Evolutionary conservation across 2,888 invertebrate genomes (phyloP), one percentile per base, ranked within the genome.

Genomic region (Tiphia femorata): DNA sequence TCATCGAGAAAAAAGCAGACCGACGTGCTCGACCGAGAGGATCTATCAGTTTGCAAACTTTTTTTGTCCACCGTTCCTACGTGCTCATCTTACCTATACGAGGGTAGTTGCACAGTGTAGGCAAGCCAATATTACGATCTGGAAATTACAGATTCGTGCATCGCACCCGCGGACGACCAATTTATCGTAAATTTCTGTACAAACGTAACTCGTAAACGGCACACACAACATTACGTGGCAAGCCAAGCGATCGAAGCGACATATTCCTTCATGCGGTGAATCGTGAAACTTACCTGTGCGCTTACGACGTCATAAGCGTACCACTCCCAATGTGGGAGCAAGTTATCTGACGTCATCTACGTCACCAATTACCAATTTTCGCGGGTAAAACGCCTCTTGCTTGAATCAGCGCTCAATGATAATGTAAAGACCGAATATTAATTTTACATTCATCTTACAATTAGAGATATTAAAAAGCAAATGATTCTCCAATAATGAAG

Each of bases 171-270:
- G 60, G 66, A 68, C 29, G 52, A 52, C 53, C 57, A 62, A 75
- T 72, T 75, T 72, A 68, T 64, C 53, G 64, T 66, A 56, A 71
- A 76, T 70, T 73, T 61, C 72, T 51, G 63, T 54, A 60, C 58
- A 67, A 65, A 72, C 51, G 72, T 63, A 71, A 71, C 72, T 76
- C 64, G 67, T 70, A 71, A 73, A 79, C 79, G 72, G 73, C 77
- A 80, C 73, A 75, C 74, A 78, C 76, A 78, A 80, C 80, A 80
- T 81, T 81, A 81, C 81, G 81, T 81, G 81, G 81, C 81, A 78
- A 73, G 64, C 64, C 59, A 52, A 35, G 56, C 73, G 77, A 77
- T 58, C 38, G 65, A 27, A 42, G 65, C 77, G 78, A 70, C 64
- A 37, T 58, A 60, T 58, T 51, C 49, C 27, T 41, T 37, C 2